Conservation (phyloP, 92 coral and sea anemone species). For the Zoanthus sociatus region DNA sequence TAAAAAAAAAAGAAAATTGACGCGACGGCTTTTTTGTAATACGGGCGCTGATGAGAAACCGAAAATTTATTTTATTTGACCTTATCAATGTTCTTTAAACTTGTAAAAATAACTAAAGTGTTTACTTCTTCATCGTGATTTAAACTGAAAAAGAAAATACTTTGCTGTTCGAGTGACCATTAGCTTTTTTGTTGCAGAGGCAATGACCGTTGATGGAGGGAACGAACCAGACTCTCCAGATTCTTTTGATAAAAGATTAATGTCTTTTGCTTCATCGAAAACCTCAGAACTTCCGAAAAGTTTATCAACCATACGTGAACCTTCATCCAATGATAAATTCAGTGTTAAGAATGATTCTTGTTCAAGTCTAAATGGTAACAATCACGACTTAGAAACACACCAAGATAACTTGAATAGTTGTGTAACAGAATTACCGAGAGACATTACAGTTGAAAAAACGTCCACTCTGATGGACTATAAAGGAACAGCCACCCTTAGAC, state of each 20-base stretch:
- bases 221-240: not conserved
- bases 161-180: not conserved
- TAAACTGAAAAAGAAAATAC: too few relatives aligned
- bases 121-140: too few relatives aligned
- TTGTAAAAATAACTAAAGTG: too few relatives aligned
- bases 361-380: not conserved
- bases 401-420: not conserved
- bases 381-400: too few relatives aligned
- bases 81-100: too few relatives aligned
- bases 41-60: too few relatives aligned
- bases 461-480: not conserved
- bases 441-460: not conserved
- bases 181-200: not conserved
- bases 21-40: too few relatives aligned
- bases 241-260: conserved; percentile 1
- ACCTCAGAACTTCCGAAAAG: not conserved
- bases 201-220: not conserved
- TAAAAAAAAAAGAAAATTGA: too few relatives aligned
- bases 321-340: not conserved
- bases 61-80: too few relatives aligned
- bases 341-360: not conserved
- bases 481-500: not conserved
- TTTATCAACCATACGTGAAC: not conserved
- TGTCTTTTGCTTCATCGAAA: not conserved
- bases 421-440: not conserved